Conservation (phyloP, 1,140 invertebrate genomes). For the Zelostemma sp. region DNA sequence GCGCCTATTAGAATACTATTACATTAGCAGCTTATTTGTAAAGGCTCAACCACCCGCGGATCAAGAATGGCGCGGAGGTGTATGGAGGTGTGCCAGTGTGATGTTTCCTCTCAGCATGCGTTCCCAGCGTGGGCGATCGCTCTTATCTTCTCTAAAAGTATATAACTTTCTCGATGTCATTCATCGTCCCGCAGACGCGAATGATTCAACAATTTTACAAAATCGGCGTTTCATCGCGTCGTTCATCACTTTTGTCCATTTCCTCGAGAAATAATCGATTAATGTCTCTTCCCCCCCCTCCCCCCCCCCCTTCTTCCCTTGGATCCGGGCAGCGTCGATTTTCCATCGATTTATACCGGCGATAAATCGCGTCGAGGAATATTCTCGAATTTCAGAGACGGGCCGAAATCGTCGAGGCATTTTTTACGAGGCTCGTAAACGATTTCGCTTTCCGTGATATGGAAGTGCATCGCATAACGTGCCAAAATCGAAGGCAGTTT, state of each 20-base stretch:
- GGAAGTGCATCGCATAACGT: no score
- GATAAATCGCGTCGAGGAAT: no score
- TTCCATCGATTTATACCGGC: no score
- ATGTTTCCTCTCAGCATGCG: constrained; percentile 58
- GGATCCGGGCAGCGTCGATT: no score
- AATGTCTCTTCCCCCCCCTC: no score
- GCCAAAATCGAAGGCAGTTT: constrained; percentile 8
- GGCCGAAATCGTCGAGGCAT: no score
- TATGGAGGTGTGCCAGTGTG: constrained; percentile 16
- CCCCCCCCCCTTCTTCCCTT: no score
- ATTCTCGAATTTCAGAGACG: no score
- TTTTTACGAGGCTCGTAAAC: no score
- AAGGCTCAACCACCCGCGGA: constrained; percentile 56
- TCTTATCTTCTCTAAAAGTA: constrained; percentile 27
- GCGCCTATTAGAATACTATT: constrained; percentile 47
- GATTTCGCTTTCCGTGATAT: no score
- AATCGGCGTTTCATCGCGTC: constrained; percentile 33
- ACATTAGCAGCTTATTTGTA: constrained; percentile 60
- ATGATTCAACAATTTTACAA: no score
- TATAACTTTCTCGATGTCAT: constrained; percentile 32
- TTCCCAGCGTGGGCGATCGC: constrained; percentile 41
- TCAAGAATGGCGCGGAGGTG: constrained; percentile 54
- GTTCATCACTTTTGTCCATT: constrained; percentile 22
- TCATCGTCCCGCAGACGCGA: constrained; percentile 19
- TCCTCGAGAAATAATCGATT: no score